These are phyloP conservation scores for Limnephilus auricula DNA, from an alignment of 2,888 invertebrate genomes.

Conservation along the genomic window DNA sequence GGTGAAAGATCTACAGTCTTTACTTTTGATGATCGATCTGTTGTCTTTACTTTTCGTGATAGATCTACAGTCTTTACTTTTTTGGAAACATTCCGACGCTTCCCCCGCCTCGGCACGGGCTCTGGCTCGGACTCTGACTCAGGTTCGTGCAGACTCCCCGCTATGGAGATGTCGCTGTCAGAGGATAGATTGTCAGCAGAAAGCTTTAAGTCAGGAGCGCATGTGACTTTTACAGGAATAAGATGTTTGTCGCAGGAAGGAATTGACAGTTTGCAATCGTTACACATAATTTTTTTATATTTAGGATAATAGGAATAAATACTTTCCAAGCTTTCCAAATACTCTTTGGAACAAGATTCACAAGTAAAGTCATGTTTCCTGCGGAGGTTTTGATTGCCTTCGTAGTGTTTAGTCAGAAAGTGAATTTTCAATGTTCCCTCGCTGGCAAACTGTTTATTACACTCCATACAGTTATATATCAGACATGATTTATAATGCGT, in stretches of 20 bases:
- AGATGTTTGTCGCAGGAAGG: background rate
- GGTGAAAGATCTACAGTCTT: background rate
- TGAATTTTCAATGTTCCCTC: conserved; percentile 32
- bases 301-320: background rate
- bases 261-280: conserved; percentile 8
- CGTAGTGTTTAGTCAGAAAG: conserved; percentile 18
- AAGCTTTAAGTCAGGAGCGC: background rate
- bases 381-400: conserved; percentile 33
- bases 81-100: background rate
- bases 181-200: background rate
- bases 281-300: conserved; percentile 35
- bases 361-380: conserved; percentile 46
- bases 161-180: background rate
- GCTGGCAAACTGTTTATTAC: conserved; percentile 35
- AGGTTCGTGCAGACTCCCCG: background rate
- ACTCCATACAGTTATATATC: background rate
- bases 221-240: background rate
- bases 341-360: conserved; percentile 21
- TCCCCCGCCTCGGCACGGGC: background rate
- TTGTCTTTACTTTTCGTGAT: no score
- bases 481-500: background rate
- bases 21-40: no score
- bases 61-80: background rate
- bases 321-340: conserved; percentile 7
- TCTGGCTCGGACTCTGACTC: no score